Conservation (phyloP, 2,888 invertebrate genomes). For the Digitonthophagus gazella region DNA sequence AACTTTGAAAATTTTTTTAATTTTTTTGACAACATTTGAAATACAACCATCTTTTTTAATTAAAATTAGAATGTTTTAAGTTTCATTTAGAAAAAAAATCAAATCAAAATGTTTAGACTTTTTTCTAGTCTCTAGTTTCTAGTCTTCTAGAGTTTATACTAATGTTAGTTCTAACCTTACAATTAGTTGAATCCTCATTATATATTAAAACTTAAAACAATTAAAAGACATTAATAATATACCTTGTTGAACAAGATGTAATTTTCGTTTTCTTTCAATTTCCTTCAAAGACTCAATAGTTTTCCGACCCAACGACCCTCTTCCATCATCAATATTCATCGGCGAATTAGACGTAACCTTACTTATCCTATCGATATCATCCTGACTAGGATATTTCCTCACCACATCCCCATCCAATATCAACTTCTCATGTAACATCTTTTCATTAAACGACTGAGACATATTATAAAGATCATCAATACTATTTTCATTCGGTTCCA, state of each 20-base stretch:
- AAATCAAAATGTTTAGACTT: too few species aligned
- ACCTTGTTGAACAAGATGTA: constrained; percentile 90
- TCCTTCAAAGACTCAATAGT: constrained; percentile 85
- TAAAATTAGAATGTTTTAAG: too few species aligned
- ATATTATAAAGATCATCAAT: constrained; percentile 45
- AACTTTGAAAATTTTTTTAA: too few species aligned
- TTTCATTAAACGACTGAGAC: constrained; percentile 51
- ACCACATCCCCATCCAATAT: constrained; percentile 44
- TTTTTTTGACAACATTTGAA: too few species aligned
- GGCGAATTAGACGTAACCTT: constrained; percentile 84
- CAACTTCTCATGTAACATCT: constrained; percentile 48
- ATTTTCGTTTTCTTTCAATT: constrained; percentile 82
- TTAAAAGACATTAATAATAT: constrained; percentile 31
- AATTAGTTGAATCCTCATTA: not conserved
- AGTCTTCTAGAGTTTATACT: too few species aligned
- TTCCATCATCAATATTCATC: constrained; percentile 66
- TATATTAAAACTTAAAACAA: not conserved
- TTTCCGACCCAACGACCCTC: constrained; percentile 69
- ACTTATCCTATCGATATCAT: constrained; percentile 84
- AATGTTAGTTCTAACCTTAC: too few species aligned
- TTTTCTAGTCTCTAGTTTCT: too few species aligned
- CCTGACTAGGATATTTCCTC: constrained; percentile 65
- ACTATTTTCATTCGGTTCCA: constrained; percentile 43
- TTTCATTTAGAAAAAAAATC: too few species aligned
- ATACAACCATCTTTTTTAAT: too few species aligned